phyloP scores from a whole-genome alignment of 2,888 invertebrate species.

The Lycaena phlaeas region DNA sequence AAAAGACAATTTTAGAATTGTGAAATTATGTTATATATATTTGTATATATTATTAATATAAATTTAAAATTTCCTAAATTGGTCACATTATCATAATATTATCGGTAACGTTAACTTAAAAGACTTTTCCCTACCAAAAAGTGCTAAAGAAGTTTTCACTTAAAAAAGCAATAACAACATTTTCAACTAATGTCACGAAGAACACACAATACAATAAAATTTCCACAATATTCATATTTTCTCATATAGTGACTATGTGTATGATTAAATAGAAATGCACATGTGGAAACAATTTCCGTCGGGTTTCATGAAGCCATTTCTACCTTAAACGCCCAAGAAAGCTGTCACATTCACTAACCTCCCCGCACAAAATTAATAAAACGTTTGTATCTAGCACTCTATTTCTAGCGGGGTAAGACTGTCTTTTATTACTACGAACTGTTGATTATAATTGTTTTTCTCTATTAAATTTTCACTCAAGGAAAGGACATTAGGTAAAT shows the following conservation, averaged over 20 bases:
- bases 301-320: conserved; percentile 29
- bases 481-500: conserved; percentile 33
- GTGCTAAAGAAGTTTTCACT: no score
- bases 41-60: no score
- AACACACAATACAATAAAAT: no score
- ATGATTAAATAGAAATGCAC: conserved; percentile 7
- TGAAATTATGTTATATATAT: no score
- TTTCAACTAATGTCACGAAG: no score
- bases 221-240: neutral
- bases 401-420: conserved; percentile 12
- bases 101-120: no score
- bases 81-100: no score
- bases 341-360: conserved; percentile 31
- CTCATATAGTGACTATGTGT: neutral
- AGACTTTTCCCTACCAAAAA: no score
- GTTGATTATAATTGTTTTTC: conserved; percentile 20
- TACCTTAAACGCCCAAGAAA: conserved; percentile 27
- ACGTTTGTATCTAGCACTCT: conserved; percentile 10
- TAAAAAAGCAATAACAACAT: no score
- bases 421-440: conserved; percentile 7
- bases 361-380: conserved; percentile 14
- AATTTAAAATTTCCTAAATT: no score
- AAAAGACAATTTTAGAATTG: no score
- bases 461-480: conserved; percentile 33
- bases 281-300: conserved; percentile 23